Percentiles rank a stretch among this genome's conserved stretches.
These are phyloP conservation scores for Polypterus bichir DNA, from an alignment of 2,113 vertebrate genomes.

Conservation along the genomic window DNA sequence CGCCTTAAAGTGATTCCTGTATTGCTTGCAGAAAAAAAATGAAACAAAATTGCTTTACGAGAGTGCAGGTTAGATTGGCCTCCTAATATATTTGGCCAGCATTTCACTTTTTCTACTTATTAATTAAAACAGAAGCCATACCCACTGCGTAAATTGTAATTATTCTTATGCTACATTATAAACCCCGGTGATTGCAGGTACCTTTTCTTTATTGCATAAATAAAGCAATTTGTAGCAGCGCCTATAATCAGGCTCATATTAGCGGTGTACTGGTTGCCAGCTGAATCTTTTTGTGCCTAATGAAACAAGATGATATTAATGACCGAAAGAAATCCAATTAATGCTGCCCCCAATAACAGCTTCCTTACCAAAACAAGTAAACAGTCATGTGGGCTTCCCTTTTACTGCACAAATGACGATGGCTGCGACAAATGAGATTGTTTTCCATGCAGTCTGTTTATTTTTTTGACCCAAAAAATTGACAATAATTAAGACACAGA, in stretches of 20 bases:
- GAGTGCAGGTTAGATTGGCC: neutral
- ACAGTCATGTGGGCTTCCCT: neutral
- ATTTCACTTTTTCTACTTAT: slow-evolving; percentile 11
- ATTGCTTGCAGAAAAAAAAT: too few species aligned
- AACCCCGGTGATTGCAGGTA: slow-evolving; percentile 15
- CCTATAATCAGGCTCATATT: slow-evolving; percentile 17
- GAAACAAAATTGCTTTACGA: slow-evolving; percentile 14
- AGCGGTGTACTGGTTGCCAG: neutral
- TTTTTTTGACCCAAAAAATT: too few species aligned
- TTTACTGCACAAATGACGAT: slow-evolving; percentile 25
- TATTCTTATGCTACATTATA: slow-evolving; percentile 29
- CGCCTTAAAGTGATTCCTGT: too few species aligned
- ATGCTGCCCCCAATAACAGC: neutral
- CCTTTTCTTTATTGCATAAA: slow-evolving; percentile 6
- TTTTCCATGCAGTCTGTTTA: slow-evolving; percentile 2
- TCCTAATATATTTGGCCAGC: neutral
- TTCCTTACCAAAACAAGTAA: neutral
- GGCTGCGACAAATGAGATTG: slow-evolving; percentile 23
- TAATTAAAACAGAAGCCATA: slow-evolving; percentile 20
- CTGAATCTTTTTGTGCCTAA: slow-evolving; percentile 3
- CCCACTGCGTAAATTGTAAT: slow-evolving; percentile 15
- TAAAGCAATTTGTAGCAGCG: slow-evolving; percentile 13
- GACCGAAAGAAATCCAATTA: slow-evolving; percentile 8
- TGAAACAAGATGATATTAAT: slow-evolving; percentile 12
- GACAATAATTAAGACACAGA: too few species aligned